A percentile compares a stretch with the other conserved stretches of the same genome.
Conservation (phyloP, 2,888 invertebrate genomes). For the Abrostola triplasia region DNA sequence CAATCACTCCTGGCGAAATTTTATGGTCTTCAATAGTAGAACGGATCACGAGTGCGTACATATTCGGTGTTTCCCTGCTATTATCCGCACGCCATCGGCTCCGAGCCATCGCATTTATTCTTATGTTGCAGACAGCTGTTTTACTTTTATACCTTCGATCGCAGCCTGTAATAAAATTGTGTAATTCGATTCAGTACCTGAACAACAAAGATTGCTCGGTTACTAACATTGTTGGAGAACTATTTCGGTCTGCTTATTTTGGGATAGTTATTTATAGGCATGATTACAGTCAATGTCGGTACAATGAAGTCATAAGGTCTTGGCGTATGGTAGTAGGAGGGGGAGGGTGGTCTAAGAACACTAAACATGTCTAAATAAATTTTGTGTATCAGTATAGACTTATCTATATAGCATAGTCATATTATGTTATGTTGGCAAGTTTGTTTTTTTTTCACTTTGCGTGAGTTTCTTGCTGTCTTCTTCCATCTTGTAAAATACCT, state of each 20-base stretch:
- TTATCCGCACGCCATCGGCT: slow-evolving; percentile 57
- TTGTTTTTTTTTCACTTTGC: too few species aligned
- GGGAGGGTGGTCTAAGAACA: neutral
- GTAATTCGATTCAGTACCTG: slow-evolving; percentile 16
- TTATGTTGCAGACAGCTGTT: slow-evolving; percentile 25
- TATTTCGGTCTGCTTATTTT: slow-evolving; percentile 33
- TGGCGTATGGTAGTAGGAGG: neutral
- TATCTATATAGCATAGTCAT: too few species aligned
- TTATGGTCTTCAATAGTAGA: slow-evolving; percentile 45
- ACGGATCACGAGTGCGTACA: slow-evolving; percentile 41
- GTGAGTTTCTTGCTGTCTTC: too few species aligned
- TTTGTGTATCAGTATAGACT: too few species aligned
- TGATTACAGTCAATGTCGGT: slow-evolving; percentile 8
- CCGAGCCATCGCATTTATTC: slow-evolving; percentile 1
- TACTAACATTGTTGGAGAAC: slow-evolving; percentile 9
- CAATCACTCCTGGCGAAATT: slow-evolving; percentile 57
- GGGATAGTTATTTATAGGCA: slow-evolving; percentile 27
- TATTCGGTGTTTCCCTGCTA: slow-evolving; percentile 45
- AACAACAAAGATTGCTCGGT: slow-evolving; percentile 6
- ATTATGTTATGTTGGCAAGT: too few species aligned
- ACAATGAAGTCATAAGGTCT: slow-evolving; percentile 1
- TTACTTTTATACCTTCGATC: slow-evolving; percentile 38
- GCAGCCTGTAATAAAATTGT: slow-evolving; percentile 36
- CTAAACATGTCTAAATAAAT: too few species aligned
- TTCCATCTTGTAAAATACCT: slow-evolving; percentile 41